Conservation (phyloP, 2,888 invertebrate species). For the Cryptophagus acutangulus region DNA sequence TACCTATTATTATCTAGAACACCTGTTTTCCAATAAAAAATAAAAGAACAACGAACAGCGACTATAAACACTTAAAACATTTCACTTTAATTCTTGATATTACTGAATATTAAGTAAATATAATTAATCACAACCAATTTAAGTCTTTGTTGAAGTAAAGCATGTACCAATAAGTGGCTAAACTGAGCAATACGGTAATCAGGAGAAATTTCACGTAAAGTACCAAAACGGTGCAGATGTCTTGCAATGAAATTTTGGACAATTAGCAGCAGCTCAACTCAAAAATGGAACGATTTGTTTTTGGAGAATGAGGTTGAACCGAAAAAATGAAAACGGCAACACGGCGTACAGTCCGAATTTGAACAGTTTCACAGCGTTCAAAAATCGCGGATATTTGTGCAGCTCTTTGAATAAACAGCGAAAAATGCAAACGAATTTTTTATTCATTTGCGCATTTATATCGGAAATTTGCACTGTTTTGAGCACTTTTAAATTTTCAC, state of each 20-base stretch:
- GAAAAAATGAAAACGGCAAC: constrained; percentile 2
- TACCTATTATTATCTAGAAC: constrained; percentile 4
- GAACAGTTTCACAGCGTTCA: not conserved
- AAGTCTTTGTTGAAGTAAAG: not conserved
- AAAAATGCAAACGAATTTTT: not conserved
- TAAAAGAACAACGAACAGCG: no score
- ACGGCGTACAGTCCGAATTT: constrained; percentile 3
- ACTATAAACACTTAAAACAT: constrained; percentile 7
- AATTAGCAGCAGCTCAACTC: not conserved
- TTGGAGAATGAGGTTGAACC: not conserved
- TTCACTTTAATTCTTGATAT: constrained; percentile 2
- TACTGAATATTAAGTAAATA: not conserved
- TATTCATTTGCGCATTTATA: no score
- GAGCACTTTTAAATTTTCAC: not conserved
- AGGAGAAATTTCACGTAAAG: constrained; percentile 5
- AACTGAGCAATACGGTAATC: not conserved
- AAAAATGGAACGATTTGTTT: not conserved
- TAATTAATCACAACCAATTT: not conserved
- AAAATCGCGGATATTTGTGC: not conserved
- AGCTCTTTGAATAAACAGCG: not conserved
- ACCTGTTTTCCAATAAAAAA: constrained; percentile 7
- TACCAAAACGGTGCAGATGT: not conserved
- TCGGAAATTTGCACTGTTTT: no score
- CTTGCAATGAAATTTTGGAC: not conserved
- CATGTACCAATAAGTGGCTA: constrained; percentile 4